These are phyloP conservation scores for Falco punctatus DNA, from an alignment of 2,113 vertebrate genomes.

Conservation along the genomic window DNA sequence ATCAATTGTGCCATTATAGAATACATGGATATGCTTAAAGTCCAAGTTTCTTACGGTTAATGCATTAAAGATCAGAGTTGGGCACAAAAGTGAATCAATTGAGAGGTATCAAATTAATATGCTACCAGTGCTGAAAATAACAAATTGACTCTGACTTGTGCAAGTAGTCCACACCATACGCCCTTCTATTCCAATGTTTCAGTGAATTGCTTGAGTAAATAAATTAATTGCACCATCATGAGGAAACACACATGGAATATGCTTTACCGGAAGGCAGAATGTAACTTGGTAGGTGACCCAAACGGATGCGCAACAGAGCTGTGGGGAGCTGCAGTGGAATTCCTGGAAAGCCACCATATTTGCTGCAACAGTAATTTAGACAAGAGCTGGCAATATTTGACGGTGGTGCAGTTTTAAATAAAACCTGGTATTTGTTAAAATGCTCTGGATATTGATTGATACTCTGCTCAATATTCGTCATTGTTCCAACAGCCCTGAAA, in stretches of 20 bases:
- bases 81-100: neutral
- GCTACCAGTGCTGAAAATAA: neutral
- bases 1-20: neutral
- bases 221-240: conserved; percentile 18
- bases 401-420: neutral
- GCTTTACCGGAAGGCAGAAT: neutral
- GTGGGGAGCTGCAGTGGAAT: neutral
- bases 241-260: neutral
- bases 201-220: neutral
- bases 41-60: neutral
- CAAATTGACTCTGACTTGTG: neutral
- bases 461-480: conserved; percentile 14
- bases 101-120: neutral
- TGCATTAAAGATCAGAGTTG: neutral
- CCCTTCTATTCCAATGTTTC: neutral
- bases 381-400: neutral
- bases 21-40: neutral
- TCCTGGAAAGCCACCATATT: conserved; percentile 31
- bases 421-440: conserved; percentile 46
- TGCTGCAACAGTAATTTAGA: conserved; percentile 21
- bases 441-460: neutral
- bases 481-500: conserved; percentile 32
- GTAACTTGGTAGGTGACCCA: conserved; percentile 39
- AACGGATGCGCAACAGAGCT: conserved; percentile 36
- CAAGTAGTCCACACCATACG: neutral